Evolutionary conservation across 2,888 invertebrate species (phyloP), one percentile per base, ranked within the genome.

Genomic region (Galerucella nymphaeae): DNA sequence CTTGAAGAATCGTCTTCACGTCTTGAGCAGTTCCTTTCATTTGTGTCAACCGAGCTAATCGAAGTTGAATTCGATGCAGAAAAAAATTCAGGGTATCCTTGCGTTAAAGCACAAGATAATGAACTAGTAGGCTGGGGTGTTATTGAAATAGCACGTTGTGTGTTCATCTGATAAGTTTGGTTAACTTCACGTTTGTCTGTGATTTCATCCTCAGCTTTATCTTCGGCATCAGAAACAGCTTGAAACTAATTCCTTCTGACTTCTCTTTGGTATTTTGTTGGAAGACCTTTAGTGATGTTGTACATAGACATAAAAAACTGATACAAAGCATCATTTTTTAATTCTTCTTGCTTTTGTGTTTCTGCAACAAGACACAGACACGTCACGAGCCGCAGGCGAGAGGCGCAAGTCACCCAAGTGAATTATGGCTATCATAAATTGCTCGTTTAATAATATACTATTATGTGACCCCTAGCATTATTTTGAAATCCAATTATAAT

Each of bases 161-260:
- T 48, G 42, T 66, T 45, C 42, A 66, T 66, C 38, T 62, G 14
- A 30, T 14, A 16, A 62, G 38, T 57, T 45, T 66, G 42, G 41
- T 57, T 18, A 48, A 64, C 55, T 42, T 57, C 55, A 16, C 18
- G 14, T 66, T 66, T 20, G 18, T 20, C 45, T 57, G 11, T 41
- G 23, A 62, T 70, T 70, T 63, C 69, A 70, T 63, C 53, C 13
- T 70, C 53, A 70, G 20, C 67, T 13, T 42, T 23, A 69, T 69
- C 69, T 69, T 69, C 69, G 30, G 62, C 63, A 38, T 69, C 20
- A 41, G 62, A 69, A 53, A 69, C 62, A 18, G 55, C 69, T 18
- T 63, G 18, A 62, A 69, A 69, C 38, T 62, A 50, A 11, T 69
- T 30, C 45, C 69, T 69, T 69, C 41, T 62, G 11, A 63, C 63